Evolutionary conservation across 2,797 vertebrate species (phyloP), one percentile per base, ranked within the genome.

Genomic region (Sphenodon punctatus): DNA sequence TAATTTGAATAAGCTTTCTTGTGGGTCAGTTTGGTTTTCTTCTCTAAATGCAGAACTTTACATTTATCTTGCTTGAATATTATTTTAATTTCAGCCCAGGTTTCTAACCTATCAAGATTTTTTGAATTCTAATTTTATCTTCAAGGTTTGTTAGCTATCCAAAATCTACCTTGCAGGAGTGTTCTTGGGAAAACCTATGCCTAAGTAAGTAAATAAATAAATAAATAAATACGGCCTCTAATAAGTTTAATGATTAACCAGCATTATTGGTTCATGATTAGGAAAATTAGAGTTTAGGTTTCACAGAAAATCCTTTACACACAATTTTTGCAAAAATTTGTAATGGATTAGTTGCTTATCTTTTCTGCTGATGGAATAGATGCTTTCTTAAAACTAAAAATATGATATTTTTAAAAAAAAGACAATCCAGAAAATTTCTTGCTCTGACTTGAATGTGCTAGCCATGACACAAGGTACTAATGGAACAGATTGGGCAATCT

Each of bases 331-430:
- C 63, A 1, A n/a, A 25, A 49, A 1, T 3, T 71, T 63, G 7
- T 1, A 11, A 2, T 12, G 36, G 27, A 59, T 76, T 65, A 19
- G 3, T n/a, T 74, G 39, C n/a, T n/a, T n/a, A n/a, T n/a, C n/a
- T n/a, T n/a, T n/a, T n/a, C n/a, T n/a, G 14, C 32, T 34, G 0
- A 30, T 2, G 2, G 17, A 48, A 65, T 6, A 67, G 49, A 13
- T 2, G 43, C 1, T 70, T 67, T 61, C 5, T 79, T 85, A 56
- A 79, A 14, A 2, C 83, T 20, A 13, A 34, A 68, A 69, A 60
- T 30, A 48, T 0, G 2, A 0, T 4, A n/a, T 15, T 10, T 39
- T 39, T 39, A 39, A 39, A 10, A 68, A 79, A 49, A 2, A 23
- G 10, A 20, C 55, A 20, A 11, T 58, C 48, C 2, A 10, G 16